These are phyloP conservation scores for Thalassaphorura encarpata DNA, from an alignment of 1,140 invertebrate species.

Conservation along the genomic window DNA sequence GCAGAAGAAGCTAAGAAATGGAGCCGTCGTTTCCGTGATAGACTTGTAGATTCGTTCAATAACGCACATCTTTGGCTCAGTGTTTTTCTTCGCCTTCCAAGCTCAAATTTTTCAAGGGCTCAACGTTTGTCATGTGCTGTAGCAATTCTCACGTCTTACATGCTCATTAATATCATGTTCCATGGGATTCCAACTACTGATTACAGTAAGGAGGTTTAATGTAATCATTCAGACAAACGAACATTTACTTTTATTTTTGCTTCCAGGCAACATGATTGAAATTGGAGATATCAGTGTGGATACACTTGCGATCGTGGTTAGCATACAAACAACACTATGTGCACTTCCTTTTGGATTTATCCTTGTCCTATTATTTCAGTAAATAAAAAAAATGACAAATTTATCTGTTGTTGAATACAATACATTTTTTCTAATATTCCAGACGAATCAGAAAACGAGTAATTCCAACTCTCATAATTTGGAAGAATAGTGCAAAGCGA, in stretches of 20 bases:
- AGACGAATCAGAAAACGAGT: conserved; percentile 1
- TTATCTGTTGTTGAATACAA: too few relatives aligned
- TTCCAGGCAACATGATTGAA: conserved; percentile 1
- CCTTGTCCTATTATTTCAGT: background rate
- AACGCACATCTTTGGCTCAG: conserved; percentile 21
- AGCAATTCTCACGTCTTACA: conserved; percentile 5
- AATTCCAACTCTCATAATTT: conserved; percentile 18
- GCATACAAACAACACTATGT: background rate
- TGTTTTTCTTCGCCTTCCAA: conserved; percentile 7
- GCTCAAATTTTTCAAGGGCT: conserved; percentile 11
- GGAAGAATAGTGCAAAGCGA: conserved; percentile 10
- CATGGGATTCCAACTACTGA: conserved; percentile 8
- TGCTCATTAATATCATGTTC: conserved; percentile 14
- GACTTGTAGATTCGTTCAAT: conserved; percentile 9
- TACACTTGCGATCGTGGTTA: background rate
- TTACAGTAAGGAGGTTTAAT: background rate
- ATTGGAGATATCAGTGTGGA: background rate
- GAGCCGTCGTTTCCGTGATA: conserved; percentile 6
- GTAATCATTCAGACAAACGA: background rate
- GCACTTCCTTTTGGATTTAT: conserved; percentile 5
- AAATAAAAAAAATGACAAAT: too few relatives aligned
- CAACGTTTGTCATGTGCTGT: conserved; percentile 11
- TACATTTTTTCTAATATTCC: too few relatives aligned
- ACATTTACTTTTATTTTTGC: background rate
- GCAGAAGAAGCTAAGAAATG: background rate